phyloP scores from a whole-genome alignment of 2,888 invertebrate species.

The Drosophila borealis region DNA sequence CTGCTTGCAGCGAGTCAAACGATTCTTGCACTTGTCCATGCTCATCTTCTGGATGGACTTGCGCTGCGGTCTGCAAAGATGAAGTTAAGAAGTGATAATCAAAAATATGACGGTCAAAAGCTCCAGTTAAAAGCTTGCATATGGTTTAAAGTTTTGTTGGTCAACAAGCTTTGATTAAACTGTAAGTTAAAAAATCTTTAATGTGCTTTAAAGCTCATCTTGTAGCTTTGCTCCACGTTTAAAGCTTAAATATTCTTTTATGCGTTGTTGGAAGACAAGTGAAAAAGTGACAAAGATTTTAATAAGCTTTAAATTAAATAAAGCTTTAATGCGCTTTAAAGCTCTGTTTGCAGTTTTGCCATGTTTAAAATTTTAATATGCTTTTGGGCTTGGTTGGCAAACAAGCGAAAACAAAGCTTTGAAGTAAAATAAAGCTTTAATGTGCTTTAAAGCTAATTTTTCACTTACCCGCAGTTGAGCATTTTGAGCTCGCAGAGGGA shows the following conservation, averaged over 20 bases:
- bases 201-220: background rate
- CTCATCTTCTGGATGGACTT: slow-evolving; percentile 84
- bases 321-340: background rate
- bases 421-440: background rate
- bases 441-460: background rate
- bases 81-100: background rate
- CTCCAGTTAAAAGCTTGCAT: background rate
- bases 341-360: no score
- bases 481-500: slow-evolving; percentile 95
- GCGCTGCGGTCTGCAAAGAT: slow-evolving; percentile 77
- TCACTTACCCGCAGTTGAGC: slow-evolving; percentile 93
- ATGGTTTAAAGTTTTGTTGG: background rate
- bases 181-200: background rate
- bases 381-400: background rate
- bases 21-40: slow-evolving; percentile 92
- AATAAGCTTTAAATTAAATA: background rate
- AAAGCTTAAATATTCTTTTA: background rate
- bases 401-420: background rate
- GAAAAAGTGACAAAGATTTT: background rate
- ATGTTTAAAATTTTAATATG: background rate
- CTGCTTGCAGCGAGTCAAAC: slow-evolving; percentile 91
- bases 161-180: background rate
- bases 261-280: background rate
- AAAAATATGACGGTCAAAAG: background rate
- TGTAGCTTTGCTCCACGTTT: background rate